Evolutionary conservation across 1,140 invertebrate genomes (phyloP).

Genomic region (Cryptotermes secundus): DNA sequence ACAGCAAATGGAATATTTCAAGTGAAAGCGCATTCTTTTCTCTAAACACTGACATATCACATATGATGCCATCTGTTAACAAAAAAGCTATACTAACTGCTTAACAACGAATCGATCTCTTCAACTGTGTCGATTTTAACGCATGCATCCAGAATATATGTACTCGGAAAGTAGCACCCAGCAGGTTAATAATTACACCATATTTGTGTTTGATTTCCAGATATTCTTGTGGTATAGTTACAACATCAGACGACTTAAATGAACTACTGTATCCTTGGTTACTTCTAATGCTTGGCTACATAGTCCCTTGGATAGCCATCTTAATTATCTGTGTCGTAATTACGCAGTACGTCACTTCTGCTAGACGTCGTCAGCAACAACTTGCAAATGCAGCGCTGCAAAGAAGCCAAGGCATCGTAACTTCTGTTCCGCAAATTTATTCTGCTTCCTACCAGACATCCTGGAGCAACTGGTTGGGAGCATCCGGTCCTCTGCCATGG

Average conservation of each 20-base stretch:
- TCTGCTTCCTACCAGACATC: background rate
- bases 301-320: constrained; percentile 24
- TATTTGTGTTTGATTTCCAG: background rate
- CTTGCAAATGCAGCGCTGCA: constrained; percentile 18
- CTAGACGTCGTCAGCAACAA: background rate
- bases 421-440: too few species aligned
- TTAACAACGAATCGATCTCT: too few species aligned
- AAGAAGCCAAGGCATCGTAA: background rate
- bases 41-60: too few species aligned
- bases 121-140: too few species aligned
- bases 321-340: background rate
- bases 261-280: constrained; percentile 6
- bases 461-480: background rate
- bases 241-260: background rate
- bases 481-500: background rate
- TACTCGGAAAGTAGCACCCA: too few species aligned
- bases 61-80: too few species aligned
- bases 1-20: too few species aligned
- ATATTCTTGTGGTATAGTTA: constrained; percentile 29
- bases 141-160: too few species aligned
- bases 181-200: background rate
- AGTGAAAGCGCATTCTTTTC: too few species aligned
- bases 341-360: background rate
- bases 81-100: too few species aligned
- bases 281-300: constrained; percentile 10